Base-by-base conservation (phyloP, 2,113 vertebrate genomes). In the Lathamus discolor region DNA sequence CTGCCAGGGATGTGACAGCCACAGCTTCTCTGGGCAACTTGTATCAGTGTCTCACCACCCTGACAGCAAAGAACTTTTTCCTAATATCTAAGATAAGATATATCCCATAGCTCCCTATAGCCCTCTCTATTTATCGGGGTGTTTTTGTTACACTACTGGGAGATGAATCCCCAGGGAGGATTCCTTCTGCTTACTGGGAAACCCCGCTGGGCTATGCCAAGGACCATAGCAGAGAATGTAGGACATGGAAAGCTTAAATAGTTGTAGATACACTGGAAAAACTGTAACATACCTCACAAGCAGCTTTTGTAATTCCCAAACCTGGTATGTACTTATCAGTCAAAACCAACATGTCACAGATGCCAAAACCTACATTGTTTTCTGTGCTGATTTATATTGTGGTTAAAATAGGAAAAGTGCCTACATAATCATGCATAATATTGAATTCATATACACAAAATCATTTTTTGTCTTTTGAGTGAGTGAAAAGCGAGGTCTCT, bases 341-440 rank as follows among this genome's bases (percentile, higher is more conserved):
- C 96, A 98, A 98, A 97, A 95, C 96, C 94, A 97, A 97, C 95
- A 98, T 25, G 29, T 61, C 39, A 82, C 57, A 29, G 74, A 92
- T 88, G 97, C 97, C 97, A 98, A 98, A 97, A 95, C 83, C 96
- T 96, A 98, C 94, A 95, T 92, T 98, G 97, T 97, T 98, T 97
- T 98, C 91, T 92, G 73, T 88, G 52, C 80, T 98, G 97, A 98
- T 98, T 98, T 98, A 97, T 97, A 94, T 35, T 97, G 97, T 87
- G 97, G 97, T 96, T 96, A 94, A 88, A 89, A 83, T 69, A 59
- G 63, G 93, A 89, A 96, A 92, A 75, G 49, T 13, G 64, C 85
- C 92, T 92, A 55, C 83, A 93, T 88, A 95, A 96, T 95, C 67
- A 90, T 78, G 94, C 35, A 86, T 90, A 96, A 94, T 95, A 74